Evolutionary conservation across 2,888 invertebrate species (phyloP).

Genomic region (Cheiracanthium punctorium): DNA sequence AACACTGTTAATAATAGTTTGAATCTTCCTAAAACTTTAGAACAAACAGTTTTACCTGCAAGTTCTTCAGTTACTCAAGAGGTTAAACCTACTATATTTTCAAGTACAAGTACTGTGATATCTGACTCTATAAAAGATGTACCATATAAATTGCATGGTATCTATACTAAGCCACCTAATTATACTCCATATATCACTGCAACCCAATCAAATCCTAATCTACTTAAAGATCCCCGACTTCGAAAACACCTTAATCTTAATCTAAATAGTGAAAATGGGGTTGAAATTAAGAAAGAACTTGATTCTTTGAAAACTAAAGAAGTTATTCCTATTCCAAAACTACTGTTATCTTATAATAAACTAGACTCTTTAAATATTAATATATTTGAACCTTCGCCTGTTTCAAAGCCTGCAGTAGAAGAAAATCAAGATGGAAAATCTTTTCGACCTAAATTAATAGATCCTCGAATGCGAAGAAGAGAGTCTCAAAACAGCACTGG

Average conservation of each 20-base stretch:
- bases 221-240: constrained; percentile 76
- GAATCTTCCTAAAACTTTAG: constrained; percentile 13
- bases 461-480: constrained; percentile 24
- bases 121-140: constrained; percentile 33
- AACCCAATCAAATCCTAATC: constrained; percentile 73
- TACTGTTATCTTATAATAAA: constrained; percentile 36
- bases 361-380: constrained; percentile 20
- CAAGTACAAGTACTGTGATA: not conserved
- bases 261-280: not conserved
- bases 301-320: constrained; percentile 7
- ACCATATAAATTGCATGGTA: constrained; percentile 47
- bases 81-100: not conserved
- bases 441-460: constrained; percentile 4
- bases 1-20: not conserved
- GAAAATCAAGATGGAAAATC: not conserved
- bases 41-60: not conserved
- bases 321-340: constrained; percentile 47
- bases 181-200: constrained; percentile 52
- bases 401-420: not conserved
- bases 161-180: constrained; percentile 53
- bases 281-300: constrained; percentile 21
- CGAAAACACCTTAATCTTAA: constrained; percentile 72
- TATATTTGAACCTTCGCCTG: constrained; percentile 46
- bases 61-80: not conserved
- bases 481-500: constrained; percentile 40